Percentiles rank a stretch among this genome's conserved stretches.
These are phyloP conservation scores for Lasioglossum vierecki DNA, from an alignment of 2,888 invertebrate genomes.

Conservation along the genomic window DNA sequence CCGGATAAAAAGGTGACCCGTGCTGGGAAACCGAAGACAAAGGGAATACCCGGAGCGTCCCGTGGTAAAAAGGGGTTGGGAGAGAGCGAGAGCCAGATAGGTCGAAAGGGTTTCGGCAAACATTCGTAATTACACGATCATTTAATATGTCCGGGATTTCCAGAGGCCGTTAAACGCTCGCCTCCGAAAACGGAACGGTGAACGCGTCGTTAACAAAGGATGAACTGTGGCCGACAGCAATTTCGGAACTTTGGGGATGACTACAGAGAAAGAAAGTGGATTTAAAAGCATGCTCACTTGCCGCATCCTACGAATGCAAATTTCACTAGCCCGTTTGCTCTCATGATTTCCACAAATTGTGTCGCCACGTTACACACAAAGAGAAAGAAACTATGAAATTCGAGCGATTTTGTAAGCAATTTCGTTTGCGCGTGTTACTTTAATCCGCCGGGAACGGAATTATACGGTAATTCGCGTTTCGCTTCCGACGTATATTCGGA, in stretches of 20 bases:
- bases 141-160: slow-evolving; percentile 51
- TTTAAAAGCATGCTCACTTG: slow-evolving; percentile 24
- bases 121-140: slow-evolving; percentile 58
- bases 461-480: background rate
- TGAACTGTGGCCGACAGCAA: slow-evolving; percentile 50
- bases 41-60: background rate
- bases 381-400: background rate
- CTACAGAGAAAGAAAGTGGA: slow-evolving; percentile 32
- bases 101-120: slow-evolving; percentile 34
- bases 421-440: background rate
- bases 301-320: background rate
- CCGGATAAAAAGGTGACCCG: slow-evolving; percentile 47
- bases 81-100: background rate
- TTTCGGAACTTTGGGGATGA: slow-evolving; percentile 21
- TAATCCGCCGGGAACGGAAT: background rate
- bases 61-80: slow-evolving; percentile 5
- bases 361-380: no score
- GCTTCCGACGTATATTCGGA: background rate
- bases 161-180: slow-evolving; percentile 28
- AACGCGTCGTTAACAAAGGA: slow-evolving; percentile 20
- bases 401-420: slow-evolving; percentile 4
- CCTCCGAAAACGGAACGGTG: slow-evolving; percentile 22
- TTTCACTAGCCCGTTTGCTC: background rate
- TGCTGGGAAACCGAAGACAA: slow-evolving; percentile 26
- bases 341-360: background rate